Evolutionary conservation across 2,113 vertebrate species (phyloP).

Genomic region (Atlantisia rogersi): DNA sequence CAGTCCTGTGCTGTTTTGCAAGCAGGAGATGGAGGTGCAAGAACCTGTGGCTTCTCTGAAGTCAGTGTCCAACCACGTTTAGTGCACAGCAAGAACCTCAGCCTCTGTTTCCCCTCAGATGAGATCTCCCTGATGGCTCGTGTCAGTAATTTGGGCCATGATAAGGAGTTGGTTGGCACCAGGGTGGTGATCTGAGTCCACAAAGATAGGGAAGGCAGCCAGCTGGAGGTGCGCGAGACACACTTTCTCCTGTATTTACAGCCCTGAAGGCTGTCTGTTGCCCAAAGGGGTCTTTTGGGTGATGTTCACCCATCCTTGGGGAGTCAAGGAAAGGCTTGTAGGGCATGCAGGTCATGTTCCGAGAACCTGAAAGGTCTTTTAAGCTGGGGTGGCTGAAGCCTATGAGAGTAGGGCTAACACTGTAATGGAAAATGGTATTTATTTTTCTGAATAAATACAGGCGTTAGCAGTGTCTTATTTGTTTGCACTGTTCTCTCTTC

Average conservation of each 20-base stretch:
- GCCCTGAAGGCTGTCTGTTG: background rate
- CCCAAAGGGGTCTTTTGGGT: background rate
- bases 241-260: background rate
- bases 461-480: background rate
- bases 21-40: background rate
- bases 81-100: background rate
- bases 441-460: background rate
- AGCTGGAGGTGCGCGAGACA: background rate
- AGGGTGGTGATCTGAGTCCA: background rate
- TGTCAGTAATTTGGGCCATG: background rate
- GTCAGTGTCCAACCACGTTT: background rate
- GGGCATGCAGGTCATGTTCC: background rate
- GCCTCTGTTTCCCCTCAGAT: background rate
- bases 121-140: rapidly evolving
- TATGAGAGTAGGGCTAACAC: background rate
- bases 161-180: background rate
- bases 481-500: background rate
- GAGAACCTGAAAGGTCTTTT: background rate
- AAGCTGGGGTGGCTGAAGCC: background rate
- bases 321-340: background rate
- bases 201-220: background rate
- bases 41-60: background rate
- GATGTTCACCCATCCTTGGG: rapidly evolving
- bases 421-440: background rate
- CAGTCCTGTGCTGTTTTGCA: rapidly evolving